These are phyloP conservation scores for Drosophila bunnanda DNA, from an alignment of 2,888 invertebrate genomes.

Conservation along the genomic window DNA sequence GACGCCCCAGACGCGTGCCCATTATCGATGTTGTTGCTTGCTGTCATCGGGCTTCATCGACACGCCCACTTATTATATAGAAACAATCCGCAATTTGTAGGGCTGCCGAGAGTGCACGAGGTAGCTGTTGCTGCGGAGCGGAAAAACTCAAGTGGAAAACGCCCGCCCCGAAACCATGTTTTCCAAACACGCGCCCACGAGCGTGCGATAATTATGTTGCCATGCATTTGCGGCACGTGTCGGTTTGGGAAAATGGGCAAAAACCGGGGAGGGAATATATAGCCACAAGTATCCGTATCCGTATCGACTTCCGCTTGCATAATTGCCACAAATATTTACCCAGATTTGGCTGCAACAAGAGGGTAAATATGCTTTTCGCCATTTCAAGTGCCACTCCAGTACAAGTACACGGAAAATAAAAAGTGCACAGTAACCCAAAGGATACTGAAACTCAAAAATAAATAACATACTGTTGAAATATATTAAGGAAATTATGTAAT, in stretches of 20 bases:
- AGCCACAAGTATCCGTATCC: conserved; percentile 83
- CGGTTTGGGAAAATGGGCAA: conserved; percentile 15
- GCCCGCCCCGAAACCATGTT: conserved; percentile 13
- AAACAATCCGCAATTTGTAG: conserved; percentile 75
- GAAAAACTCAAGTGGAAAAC: conserved; percentile 58
- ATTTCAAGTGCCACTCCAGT: conserved; percentile 67
- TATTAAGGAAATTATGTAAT: no score
- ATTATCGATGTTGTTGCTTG: conserved; percentile 51
- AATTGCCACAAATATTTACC: conserved; percentile 72
- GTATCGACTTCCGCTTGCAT: conserved; percentile 63
- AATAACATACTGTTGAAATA: no score
- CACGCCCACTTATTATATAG: conserved; percentile 72
- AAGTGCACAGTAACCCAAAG: not conserved
- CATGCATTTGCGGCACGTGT: conserved; percentile 77
- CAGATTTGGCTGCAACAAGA: conserved; percentile 52
- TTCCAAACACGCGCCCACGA: conserved; percentile 67
- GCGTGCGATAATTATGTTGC: conserved; percentile 83
- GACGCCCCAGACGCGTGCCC: conserved; percentile 67
- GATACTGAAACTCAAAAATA: no score
- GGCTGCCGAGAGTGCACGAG: conserved; percentile 26
- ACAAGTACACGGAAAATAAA: conserved; percentile 37
- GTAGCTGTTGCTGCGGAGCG: conserved; percentile 17
- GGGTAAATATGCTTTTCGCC: conserved; percentile 67
- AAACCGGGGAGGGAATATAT: conserved; percentile 1
- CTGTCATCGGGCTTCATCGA: conserved; percentile 49